Base-by-base conservation (phyloP, 2,797 vertebrate genomes). In the Malurus splendens region DNA sequence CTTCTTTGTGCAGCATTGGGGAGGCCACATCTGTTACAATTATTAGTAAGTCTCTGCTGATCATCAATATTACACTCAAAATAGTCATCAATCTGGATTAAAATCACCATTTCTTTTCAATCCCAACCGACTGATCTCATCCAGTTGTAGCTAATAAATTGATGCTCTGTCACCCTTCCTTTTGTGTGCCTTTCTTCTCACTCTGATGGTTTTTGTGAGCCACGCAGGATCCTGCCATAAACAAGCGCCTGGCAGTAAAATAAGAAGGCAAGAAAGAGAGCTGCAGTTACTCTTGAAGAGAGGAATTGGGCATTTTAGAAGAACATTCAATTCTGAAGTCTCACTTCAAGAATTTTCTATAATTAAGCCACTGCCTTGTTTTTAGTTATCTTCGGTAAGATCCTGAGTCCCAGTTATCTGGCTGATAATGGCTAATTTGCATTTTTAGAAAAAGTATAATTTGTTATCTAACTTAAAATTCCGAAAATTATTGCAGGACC, bases 1-100 rank as follows among this genome's bases (percentile, higher is more conserved):
- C 68, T 93, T 68, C 66, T 83, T 65, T 78, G 73, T 86, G 70
- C 89, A 94, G 84, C 56, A 47, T 42, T 66, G 90, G 84, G 64
- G 73, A 92, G 85, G 94, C 90, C 94, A 96, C 96, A 97, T 97
- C 96, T 97, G 97, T 90, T 97, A 94, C 86, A 95, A 59, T 36
- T 80, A 94, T 96, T 96, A 94, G 62, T 52, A 73, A 91, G 54
- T 78, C 78, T 88, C 90, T 84, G 91, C 80, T 4, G 32, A 92
- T 96, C 78, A 94, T 89, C 93, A 93, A 86, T 86, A 84, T 94
- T 93, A 84, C 78, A 96, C 95, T 85, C 94, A 96, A 96, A 97
- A 95, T 73, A 93, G 77, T 89, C 92, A 96, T 96, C 92, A 95
- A 94, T 97, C 94, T 96, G 81, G 62, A 93, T 93, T 83, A 92